Base-by-base conservation (phyloP, 2,113 vertebrate species). In the Mustelus asterias region DNA sequence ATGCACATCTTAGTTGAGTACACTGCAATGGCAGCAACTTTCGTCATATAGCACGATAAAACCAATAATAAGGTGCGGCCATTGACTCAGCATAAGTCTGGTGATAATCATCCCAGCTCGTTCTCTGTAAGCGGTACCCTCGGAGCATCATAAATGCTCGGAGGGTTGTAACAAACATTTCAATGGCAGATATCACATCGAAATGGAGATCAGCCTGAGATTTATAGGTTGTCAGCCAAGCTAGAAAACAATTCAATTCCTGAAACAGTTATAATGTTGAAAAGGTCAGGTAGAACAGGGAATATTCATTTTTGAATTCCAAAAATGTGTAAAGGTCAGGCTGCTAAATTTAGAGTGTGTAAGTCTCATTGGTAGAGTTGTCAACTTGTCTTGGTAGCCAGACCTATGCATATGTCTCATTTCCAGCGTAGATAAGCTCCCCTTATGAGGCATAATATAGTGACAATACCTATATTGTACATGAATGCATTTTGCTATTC, bases 251-350 rank as follows among this genome's bases (percentile, higher is more conserved):
- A 33, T 65, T 92, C 89, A 65, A 37, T 90, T 92, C 89, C 20
- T 92, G n/a, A 65, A 37, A 92, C 89, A 92, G 89, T 92, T 65
- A 92, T 33, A 92, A 24, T 65, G 33, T 65, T 92, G 89, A 37
- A 92, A 92, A 65, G 89, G 89, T 92, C 89, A 92, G 89, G 18
- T 92, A 37, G 89, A 65, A 65, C 33, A 60, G 26, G 88, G 26
- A 60, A 58, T 60, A 90, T 58, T 90, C 88, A 90, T 58, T 58
- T 90, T 33, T 20, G 63, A 92, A 92, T 37, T 92, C 29, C 11
- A 65, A 41, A 92, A 65, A 92, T 92, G 33, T 92, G 60, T 37
- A 92, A 92, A 92, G 60, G 89, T 92, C 29, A 92, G 11, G 63
- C n/a, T 20, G 60, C 89, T 65, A 92, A 63, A 92, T 65, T 65